Evolutionary conservation across 2,797 vertebrate genomes (phyloP).

Genomic region (Trachops cirrhosus): DNA sequence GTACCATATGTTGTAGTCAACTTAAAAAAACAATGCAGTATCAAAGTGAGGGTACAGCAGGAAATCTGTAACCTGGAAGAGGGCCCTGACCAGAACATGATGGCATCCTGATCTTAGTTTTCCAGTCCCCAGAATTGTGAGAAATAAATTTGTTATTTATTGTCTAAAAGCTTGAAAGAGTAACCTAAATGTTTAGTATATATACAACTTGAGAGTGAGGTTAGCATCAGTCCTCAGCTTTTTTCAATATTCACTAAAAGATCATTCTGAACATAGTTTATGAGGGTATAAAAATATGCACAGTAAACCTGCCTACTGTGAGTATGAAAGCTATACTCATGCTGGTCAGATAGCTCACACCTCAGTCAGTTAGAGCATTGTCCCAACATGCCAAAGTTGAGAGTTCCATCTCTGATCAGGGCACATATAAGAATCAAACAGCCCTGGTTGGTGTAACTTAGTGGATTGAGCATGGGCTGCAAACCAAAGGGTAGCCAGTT

Average conservation of each 20-base stretch:
- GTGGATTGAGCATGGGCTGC: too few relatives aligned
- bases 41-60: background rate
- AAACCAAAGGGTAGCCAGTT: too few relatives aligned
- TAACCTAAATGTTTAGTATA: background rate
- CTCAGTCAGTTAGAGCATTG: background rate
- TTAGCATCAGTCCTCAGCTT: background rate
- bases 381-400: background rate
- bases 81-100: background rate
- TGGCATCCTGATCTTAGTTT: background rate
- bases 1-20: background rate
- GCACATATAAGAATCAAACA: background rate
- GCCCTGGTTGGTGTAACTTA: too few relatives aligned
- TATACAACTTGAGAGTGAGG: background rate
- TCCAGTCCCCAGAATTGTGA: background rate
- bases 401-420: background rate
- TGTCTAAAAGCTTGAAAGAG: background rate
- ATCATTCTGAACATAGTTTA: background rate
- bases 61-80: background rate
- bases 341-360: background rate
- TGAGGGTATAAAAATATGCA: background rate
- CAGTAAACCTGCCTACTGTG: background rate
- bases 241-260: background rate
- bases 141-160: background rate
- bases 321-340: background rate
- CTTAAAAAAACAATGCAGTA: background rate